Percentiles rank a stretch among this genome's conserved stretches.
phyloP scores from a whole-genome alignment of 1,140 invertebrate species.

The Dermatophagoides farinae region DNA sequence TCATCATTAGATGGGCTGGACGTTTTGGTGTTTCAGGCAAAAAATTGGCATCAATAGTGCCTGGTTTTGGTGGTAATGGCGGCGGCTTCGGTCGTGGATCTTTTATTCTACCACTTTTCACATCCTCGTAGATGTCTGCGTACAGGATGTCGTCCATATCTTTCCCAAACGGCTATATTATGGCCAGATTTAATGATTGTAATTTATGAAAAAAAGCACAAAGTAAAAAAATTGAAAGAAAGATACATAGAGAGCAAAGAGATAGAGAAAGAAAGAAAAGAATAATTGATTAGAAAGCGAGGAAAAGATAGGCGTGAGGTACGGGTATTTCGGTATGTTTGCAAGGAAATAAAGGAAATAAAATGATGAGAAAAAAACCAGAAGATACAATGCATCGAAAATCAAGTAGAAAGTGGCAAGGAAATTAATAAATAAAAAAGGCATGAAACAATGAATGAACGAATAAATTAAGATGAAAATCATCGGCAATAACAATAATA shows the following conservation, averaged over 20 bases:
- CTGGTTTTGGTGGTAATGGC: background rate
- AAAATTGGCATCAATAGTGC: no score
- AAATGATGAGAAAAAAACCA: background rate
- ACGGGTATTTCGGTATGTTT: no score
- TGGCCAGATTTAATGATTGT: slow-evolving; percentile 2
- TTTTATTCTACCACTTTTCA: slow-evolving; percentile 19
- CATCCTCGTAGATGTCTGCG: slow-evolving; percentile 21
- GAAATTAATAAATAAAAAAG: background rate
- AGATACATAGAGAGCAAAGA: background rate
- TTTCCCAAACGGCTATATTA: slow-evolving; percentile 16
- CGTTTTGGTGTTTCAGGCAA: background rate
- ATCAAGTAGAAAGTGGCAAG: background rate
- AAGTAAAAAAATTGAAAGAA: background rate
- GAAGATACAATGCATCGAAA: no score
- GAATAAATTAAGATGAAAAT: background rate
- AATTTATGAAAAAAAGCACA: background rate
- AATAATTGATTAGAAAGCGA: background rate
- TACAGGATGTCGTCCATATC: slow-evolving; percentile 20
- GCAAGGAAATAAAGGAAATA: no score
- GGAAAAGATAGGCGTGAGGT: background rate
- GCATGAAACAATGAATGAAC: background rate
- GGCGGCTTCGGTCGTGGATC: slow-evolving; percentile 19
- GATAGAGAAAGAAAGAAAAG: slow-evolving; percentile 5
- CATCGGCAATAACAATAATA: background rate
- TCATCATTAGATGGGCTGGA: background rate